Evolutionary conservation across 2,888 invertebrate genomes (phyloP).

Genomic region (Microplitis deprimator): DNA sequence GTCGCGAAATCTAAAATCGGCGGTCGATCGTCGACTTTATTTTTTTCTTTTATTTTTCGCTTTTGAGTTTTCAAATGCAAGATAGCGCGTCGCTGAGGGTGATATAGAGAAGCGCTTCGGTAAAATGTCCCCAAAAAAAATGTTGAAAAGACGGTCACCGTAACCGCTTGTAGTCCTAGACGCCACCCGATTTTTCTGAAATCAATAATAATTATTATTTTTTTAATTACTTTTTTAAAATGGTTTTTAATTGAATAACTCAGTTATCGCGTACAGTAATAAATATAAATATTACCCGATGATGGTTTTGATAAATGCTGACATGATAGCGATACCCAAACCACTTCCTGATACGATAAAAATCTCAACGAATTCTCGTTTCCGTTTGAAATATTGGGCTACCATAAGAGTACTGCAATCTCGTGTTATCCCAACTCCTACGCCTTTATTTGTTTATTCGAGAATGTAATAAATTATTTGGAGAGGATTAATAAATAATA

Average conservation of each 20-base stretch:
- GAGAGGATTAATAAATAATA: too few relatives aligned
- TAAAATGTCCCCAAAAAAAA: constrained; percentile 91
- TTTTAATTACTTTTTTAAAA: background rate
- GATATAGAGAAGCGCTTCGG: constrained; percentile 89
- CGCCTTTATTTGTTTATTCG: constrained; percentile 71
- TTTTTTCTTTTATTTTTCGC: constrained; percentile 85
- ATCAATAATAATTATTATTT: constrained; percentile 51
- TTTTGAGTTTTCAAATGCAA: constrained; percentile 92
- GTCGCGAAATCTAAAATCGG: constrained; percentile 91
- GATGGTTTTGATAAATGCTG: constrained; percentile 83
- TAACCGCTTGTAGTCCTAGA: constrained; percentile 86
- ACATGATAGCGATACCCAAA: constrained; percentile 87
- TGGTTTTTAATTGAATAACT: too few relatives aligned
- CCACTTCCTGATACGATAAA: constrained; percentile 90
- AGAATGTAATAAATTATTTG: background rate
- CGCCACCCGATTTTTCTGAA: constrained; percentile 86
- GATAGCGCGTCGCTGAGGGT: constrained; percentile 89
- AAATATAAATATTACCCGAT: constrained; percentile 77
- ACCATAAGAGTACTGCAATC: constrained; percentile 92
- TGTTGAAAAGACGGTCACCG: constrained; percentile 86
- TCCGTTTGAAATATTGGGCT: constrained; percentile 90
- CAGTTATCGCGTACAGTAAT: constrained; percentile 27
- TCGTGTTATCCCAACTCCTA: constrained; percentile 88
- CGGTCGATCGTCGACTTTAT: constrained; percentile 82
- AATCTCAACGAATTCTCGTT: constrained; percentile 89